These are phyloP conservation scores for Penaeus vannamei DNA, from an alignment of 1,140 invertebrate genomes.

Conservation along the genomic window DNA sequence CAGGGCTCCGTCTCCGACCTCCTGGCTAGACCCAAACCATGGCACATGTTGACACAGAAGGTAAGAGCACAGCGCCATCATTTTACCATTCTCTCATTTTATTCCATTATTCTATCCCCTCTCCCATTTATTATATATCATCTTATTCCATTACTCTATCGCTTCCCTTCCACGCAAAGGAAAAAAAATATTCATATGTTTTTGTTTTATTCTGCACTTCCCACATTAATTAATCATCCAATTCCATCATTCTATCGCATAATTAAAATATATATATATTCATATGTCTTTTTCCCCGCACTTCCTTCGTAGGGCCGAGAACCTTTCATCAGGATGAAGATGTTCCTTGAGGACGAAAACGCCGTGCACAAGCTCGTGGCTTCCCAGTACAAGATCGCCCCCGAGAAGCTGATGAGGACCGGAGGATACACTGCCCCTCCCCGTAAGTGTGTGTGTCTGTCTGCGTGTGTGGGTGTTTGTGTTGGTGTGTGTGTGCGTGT, in stretches of 20 bases:
- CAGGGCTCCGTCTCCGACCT: conserved; percentile 96
- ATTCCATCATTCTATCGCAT: too few relatives aligned
- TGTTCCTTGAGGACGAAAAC: conserved; percentile 97
- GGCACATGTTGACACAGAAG: conserved; percentile 98
- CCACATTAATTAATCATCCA: too few relatives aligned
- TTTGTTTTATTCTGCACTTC: too few relatives aligned
- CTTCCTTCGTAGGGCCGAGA: conserved; percentile 80
- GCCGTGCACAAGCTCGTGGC: conserved; percentile 96
- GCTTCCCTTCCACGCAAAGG: too few relatives aligned
- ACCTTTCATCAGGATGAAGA: conserved; percentile 98
- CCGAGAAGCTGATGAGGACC: conserved; percentile 95
- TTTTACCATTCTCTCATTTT: neutral
- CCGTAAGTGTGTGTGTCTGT: conserved; percentile 40
- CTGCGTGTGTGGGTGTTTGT: conserved; percentile 1
- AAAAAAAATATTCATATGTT: too few relatives aligned
- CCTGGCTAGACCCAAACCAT: conserved; percentile 94
- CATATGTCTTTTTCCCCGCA: neutral
- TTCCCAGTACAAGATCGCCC: conserved; percentile 97
- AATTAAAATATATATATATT: too few relatives aligned
- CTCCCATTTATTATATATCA: neutral
- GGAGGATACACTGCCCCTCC: conserved; percentile 85
- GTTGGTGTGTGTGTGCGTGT: neutral
- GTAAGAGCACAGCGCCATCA: conserved; percentile 1
- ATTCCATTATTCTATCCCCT: neutral
- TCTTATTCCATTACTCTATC: too few relatives aligned